Base-by-base conservation (phyloP, 2,113 vertebrate genomes). In the Hippocampus mohnikei region DNA sequence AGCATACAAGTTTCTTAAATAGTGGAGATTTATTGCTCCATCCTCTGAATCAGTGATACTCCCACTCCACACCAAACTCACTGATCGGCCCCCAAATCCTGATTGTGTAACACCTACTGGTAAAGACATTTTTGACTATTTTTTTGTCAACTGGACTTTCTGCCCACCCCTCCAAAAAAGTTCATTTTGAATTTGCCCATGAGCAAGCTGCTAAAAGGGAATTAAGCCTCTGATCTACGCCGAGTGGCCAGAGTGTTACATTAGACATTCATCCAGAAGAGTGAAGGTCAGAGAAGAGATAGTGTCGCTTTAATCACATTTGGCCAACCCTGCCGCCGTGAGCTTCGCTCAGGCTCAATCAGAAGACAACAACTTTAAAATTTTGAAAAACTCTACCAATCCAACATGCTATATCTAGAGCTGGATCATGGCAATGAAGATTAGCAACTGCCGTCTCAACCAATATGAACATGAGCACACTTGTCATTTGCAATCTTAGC, bases 191-290 rank as follows among this genome's bases (percentile, higher is more conserved):
- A 80, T 91, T 89, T 88, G 74, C 68, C 75, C 65, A 78, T 78
- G 78, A 78, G 66, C 37, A 11, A 81, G 71, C 9, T 69, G 89
- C 91, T 91, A 79, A 90, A 87, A 62, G 88, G 88, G 89, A 89
- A 86, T 91, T 90, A 92, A 89, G 84, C 83, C 85, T 82, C 76
- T 87, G 87, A 92, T 90, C 85, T 75, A 82, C 76, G 88, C 84
- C 89, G 88, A 89, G 87, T 89, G 85, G 81, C 90, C 83, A 81
- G 81, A 88, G 90, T 84, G 88, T 86, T 90, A 89, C 89, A 91
- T 92, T 91, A 90, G 83, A 91, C 84, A 84, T 88, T 91, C 91
- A 92, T 92, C 91, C 88, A 88, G 76, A 80, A 81, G 80, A 82
- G 83, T 74, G 79, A 82, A 78, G 81, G 85, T 72, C 81, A 78